These are phyloP conservation scores for Apistogramma diplotaenia DNA, from an alignment of 2,113 vertebrate species.

Conservation along the genomic window DNA sequence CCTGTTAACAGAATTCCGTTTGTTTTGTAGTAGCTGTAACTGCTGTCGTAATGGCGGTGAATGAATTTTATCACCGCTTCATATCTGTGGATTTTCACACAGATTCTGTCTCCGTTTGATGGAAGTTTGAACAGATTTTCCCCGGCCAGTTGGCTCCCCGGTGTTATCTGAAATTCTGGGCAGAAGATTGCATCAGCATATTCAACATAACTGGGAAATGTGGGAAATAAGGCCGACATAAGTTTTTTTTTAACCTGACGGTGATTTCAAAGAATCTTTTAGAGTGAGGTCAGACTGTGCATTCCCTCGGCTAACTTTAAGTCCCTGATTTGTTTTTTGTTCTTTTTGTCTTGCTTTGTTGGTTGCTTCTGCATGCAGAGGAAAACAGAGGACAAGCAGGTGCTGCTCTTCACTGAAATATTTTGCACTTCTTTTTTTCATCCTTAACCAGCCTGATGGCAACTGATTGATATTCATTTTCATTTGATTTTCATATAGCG, in stretches of 20 bases:
- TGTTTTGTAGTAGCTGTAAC: not conserved
- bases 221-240: not conserved
- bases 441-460: constrained; percentile 22
- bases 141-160: constrained; percentile 16
- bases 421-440: constrained; percentile 15
- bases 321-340: not conserved
- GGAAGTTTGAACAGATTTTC: constrained; percentile 16
- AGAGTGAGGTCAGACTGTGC: not conserved
- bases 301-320: not conserved
- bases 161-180: constrained; percentile 39
- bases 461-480: constrained; percentile 60
- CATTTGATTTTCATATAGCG: constrained; percentile 53
- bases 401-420: constrained; percentile 22
- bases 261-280: not conserved
- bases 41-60: constrained; percentile 9
- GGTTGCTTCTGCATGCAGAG: not conserved
- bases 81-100: not conserved
- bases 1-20: not conserved
- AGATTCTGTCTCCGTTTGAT: constrained; percentile 21
- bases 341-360: not conserved
- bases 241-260: constrained; percentile 1
- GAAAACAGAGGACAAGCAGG: constrained; percentile 1
- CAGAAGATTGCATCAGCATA: constrained; percentile 60
- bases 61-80: not conserved
- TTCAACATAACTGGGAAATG: constrained; percentile 39